Base-by-base conservation (phyloP, 2,888 invertebrate genomes). In the Diachrysia chrysitis region DNA sequence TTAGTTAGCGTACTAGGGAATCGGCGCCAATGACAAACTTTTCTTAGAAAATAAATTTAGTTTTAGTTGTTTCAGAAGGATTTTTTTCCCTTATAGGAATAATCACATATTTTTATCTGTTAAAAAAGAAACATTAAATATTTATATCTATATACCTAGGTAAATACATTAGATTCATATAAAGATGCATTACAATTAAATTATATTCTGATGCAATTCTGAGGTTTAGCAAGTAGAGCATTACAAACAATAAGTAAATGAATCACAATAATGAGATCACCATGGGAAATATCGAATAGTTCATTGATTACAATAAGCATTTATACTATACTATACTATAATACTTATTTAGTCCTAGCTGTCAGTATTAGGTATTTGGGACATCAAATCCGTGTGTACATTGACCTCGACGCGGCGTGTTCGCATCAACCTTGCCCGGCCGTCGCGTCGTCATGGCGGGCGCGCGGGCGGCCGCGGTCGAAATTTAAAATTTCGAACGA, bases 371-470 rank as follows among this genome's bases (percentile, higher is more conserved):
- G 90, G 90, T 92, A 94, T 93, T 92, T 93, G 90, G 94, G 92
- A 90, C 93, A 91, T 90, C 89, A 89, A 91, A 91, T 86, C 89
- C 86, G 87, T 83, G 85, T 92, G 92, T 93, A 87, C 93, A 92
- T 87, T 91, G 94, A 93, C 93, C 94, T 93, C 93, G 91, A 57
- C 83, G 79, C 83, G 82, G 83, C 84, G 88, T 82, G 90, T 86
- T 90, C 90, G 89, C 90, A 88, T 84, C 90, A 90, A 90, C 92
- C 92, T 92, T 91, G 91, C 86, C 79, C 83, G 81, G 77, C 71
- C 78, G 76, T 64, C 66, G 61, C 55, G 17, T 86, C 83, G 85
- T 80, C 81, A 79, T 82, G 82, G 78, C 83, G 82, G 77, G 81
- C 75, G 75, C 75, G 85, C 79, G 82, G 81, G 82, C 83, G 83